Evolutionary conservation across 2,888 invertebrate genomes (phyloP).

Genomic region (Standfussiana lucernea): DNA sequence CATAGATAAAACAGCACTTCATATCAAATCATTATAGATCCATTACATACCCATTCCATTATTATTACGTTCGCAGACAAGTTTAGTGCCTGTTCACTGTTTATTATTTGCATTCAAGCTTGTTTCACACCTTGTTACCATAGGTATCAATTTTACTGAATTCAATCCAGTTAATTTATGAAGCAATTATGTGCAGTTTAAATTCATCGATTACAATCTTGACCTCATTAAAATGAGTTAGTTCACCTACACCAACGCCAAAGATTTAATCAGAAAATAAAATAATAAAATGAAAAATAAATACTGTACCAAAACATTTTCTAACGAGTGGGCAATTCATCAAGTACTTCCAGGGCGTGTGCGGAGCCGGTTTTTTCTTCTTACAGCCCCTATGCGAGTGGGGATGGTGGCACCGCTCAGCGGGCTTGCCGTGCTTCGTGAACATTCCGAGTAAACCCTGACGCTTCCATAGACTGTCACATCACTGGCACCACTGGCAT

Average conservation of each 20-base stretch:
- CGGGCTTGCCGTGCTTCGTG: slow-evolving; percentile 88
- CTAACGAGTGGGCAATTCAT: slow-evolving; percentile 91
- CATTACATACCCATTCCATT: slow-evolving; percentile 45
- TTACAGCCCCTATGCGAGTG: slow-evolving; percentile 87
- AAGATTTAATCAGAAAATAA: slow-evolving; percentile 61
- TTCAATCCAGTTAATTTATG: slow-evolving; percentile 46
- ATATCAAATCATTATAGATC: slow-evolving; percentile 46
- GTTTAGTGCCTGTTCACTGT: slow-evolving; percentile 37
- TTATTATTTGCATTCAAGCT: slow-evolving; percentile 48
- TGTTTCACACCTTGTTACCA: slow-evolving; percentile 51
- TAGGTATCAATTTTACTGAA: slow-evolving; percentile 44
- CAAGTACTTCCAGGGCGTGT: slow-evolving; percentile 91
- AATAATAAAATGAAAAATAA: slow-evolving; percentile 73
- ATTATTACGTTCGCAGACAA: slow-evolving; percentile 29
- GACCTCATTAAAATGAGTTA: slow-evolving; percentile 62
- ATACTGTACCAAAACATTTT: slow-evolving; percentile 91
- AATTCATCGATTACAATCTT: slow-evolving; percentile 56
- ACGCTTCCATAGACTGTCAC: slow-evolving; percentile 89
- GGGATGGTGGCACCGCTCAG: slow-evolving; percentile 87
- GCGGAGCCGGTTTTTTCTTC: slow-evolving; percentile 89
- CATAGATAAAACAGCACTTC: slow-evolving; percentile 57
- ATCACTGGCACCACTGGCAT: slow-evolving; percentile 83
- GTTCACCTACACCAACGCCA: slow-evolving; percentile 59
- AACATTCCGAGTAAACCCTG: slow-evolving; percentile 88
- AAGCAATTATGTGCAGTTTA: slow-evolving; percentile 45